phyloP scores from a whole-genome alignment of 2,888 invertebrate genomes.

The Agonopterix arenella region DNA sequence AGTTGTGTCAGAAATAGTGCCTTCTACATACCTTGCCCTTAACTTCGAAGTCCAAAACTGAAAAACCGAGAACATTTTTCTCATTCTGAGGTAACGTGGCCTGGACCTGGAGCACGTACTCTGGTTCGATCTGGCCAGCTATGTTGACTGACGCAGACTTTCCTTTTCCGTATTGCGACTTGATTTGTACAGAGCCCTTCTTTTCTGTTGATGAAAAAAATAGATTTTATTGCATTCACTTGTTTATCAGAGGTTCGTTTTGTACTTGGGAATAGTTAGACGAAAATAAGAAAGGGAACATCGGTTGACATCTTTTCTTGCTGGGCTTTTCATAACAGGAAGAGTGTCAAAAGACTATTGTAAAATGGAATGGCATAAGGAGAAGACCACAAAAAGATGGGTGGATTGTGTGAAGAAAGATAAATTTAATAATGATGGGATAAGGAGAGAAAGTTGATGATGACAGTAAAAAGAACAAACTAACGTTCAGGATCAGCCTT shows the following conservation, averaged over 20 bases:
- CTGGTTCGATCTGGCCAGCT: slow-evolving; percentile 36
- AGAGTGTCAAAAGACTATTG: no score
- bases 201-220: slow-evolving; percentile 24
- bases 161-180: slow-evolving; percentile 59
- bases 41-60: slow-evolving; percentile 65
- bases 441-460: no score
- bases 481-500: slow-evolving; percentile 50
- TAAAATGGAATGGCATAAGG: no score
- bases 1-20: no score
- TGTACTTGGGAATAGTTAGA: not conserved
- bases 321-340: no score
- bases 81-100: slow-evolving; percentile 59
- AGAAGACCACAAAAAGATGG: no score
- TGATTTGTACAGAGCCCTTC: slow-evolving; percentile 41
- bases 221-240: not conserved
- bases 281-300: no score
- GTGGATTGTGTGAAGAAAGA: no score
- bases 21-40: slow-evolving; percentile 50
- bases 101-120: slow-evolving; percentile 36
- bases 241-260: not conserved
- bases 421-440: no score
- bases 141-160: slow-evolving; percentile 58
- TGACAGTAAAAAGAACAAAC: no score
- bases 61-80: slow-evolving; percentile 30
- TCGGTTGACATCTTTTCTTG: no score